A percentile compares a stretch with the other conserved stretches of the same genome.
Evolutionary conservation across 2,113 vertebrate genomes (phyloP).

Genomic region (Gracilinanus agilis): DNA sequence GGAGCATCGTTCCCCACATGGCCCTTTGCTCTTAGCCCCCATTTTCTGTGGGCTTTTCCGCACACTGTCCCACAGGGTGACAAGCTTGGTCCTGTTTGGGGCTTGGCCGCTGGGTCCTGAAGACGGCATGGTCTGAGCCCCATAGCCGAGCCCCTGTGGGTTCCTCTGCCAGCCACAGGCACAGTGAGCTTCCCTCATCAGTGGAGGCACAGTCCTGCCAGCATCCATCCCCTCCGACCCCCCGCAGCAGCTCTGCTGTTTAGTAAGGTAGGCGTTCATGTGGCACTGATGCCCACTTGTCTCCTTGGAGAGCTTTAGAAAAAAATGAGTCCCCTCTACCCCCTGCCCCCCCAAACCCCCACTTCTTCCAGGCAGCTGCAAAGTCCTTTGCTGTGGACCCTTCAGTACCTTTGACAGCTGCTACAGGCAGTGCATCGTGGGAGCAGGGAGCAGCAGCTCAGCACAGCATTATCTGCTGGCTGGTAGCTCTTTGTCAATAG

Average conservation of each 20-base stretch:
- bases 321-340: slow-evolving; percentile 56
- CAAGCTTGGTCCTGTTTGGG: slow-evolving; percentile 81
- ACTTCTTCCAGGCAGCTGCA: slow-evolving; percentile 73
- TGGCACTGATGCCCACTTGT: slow-evolving; percentile 65
- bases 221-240: slow-evolving; percentile 80
- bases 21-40: slow-evolving; percentile 80
- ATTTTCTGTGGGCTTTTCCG: slow-evolving; percentile 86
- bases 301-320: slow-evolving; percentile 65
- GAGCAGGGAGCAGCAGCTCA: slow-evolving; percentile 76
- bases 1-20: slow-evolving; percentile 87
- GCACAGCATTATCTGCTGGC: slow-evolving; percentile 84
- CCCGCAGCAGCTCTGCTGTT: slow-evolving; percentile 87
- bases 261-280: slow-evolving; percentile 89
- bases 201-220: slow-evolving; percentile 69
- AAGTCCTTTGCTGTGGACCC: slow-evolving; percentile 69
- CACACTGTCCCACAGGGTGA: slow-evolving; percentile 84
- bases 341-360: slow-evolving; percentile 52
- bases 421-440: slow-evolving; percentile 81
- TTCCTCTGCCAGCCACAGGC: slow-evolving; percentile 87
- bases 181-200: slow-evolving; percentile 83
- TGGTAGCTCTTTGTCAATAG: slow-evolving; percentile 89
- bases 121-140: slow-evolving; percentile 70
- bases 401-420: slow-evolving; percentile 82
- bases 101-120: slow-evolving; percentile 77
- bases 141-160: slow-evolving; percentile 72